Conservation (phyloP, 2,888 invertebrate genomes). For the Luperina nickerlii region DNA sequence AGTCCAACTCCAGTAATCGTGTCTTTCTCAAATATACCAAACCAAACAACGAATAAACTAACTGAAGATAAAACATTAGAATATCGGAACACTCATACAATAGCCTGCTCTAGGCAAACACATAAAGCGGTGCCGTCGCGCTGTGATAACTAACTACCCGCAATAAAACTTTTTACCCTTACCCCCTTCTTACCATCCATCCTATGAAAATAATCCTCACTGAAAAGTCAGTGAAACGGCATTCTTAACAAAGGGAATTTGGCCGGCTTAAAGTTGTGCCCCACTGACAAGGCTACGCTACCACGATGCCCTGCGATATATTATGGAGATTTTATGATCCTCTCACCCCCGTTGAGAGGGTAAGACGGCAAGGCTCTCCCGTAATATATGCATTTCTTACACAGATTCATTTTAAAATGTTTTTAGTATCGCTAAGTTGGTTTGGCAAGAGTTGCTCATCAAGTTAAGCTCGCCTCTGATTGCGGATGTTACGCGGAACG, state of each 20-base stretch:
- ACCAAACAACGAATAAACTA: constrained; percentile 29
- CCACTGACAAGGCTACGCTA: constrained; percentile 55
- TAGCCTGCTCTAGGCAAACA: constrained; percentile 58
- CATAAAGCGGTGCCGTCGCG: constrained; percentile 51
- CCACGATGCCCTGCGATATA: constrained; percentile 59
- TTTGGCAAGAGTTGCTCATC: constrained; percentile 61
- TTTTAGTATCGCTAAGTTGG: constrained; percentile 60
- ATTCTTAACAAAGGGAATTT: constrained; percentile 68
- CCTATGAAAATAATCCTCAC: constrained; percentile 64
- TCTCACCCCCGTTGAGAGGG: constrained; percentile 13
- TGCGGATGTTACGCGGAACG: constrained; percentile 57
- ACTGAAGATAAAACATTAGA: constrained; percentile 53
- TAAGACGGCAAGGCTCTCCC: constrained; percentile 30
- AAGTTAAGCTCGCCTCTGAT: constrained; percentile 62
- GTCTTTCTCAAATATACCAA: background rate
- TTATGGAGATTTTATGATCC: constrained; percentile 56
- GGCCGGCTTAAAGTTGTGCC: constrained; percentile 58
- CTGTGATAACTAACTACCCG: constrained; percentile 65
- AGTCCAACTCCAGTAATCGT: background rate
- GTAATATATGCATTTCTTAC: constrained; percentile 63
- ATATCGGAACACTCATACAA: constrained; percentile 43
- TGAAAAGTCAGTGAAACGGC: constrained; percentile 67
- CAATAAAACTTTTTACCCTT: constrained; percentile 61
- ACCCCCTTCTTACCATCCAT: constrained; percentile 35
- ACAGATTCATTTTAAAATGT: constrained; percentile 60